These are phyloP conservation scores for Phalacrocorax brasilianus DNA, from an alignment of 2,113 vertebrate genomes.

Conservation along the genomic window DNA sequence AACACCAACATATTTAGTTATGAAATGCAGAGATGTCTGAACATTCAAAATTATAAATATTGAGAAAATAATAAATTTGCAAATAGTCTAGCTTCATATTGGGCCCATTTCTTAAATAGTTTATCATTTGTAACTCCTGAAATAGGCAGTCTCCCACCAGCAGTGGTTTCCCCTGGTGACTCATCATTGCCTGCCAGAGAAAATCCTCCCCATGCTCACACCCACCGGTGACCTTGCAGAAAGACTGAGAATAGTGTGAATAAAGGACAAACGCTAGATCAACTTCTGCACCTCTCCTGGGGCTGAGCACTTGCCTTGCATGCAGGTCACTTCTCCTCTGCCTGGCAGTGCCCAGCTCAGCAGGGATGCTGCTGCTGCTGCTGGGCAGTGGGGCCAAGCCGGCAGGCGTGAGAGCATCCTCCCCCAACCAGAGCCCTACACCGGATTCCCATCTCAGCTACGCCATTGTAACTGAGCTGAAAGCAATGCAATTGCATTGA, in stretches of 20 bases:
- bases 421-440: accelerated
- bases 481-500: not conserved
- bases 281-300: not conserved
- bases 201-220: not conserved
- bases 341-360: not conserved
- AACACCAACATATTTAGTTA: not conserved
- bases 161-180: not conserved
- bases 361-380: not conserved
- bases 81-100: not conserved
- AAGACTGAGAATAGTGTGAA: not conserved
- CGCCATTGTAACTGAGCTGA: not conserved
- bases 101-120: not conserved
- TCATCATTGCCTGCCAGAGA: not conserved
- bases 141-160: not conserved
- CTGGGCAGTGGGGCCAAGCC: accelerated
- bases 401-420: accelerated
- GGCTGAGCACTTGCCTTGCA: not conserved
- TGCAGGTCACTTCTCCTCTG: not conserved
- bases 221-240: not conserved
- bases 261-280: accelerated
- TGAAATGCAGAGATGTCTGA: not conserved
- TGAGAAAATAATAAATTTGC: not conserved
- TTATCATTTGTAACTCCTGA: not conserved
- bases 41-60: not conserved
- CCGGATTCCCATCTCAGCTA: not conserved